A percentile compares a stretch with the other conserved stretches of the same genome.
Evolutionary conservation across 1,140 invertebrate species (phyloP).

Genomic region (Bombus waltoni): DNA sequence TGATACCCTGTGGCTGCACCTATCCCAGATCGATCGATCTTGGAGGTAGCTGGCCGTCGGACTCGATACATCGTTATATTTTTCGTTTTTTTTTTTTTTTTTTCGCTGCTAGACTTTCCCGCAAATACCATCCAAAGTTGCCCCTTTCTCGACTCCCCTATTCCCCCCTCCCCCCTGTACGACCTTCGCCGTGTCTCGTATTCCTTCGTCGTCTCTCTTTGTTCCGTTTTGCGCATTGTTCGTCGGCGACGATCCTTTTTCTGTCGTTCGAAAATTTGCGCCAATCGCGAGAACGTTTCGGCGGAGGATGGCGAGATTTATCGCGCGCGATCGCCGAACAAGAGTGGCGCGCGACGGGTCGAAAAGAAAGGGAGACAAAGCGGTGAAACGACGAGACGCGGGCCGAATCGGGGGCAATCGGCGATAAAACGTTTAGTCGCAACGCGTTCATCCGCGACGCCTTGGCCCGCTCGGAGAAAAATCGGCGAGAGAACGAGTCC

Average conservation of each 20-base stretch:
- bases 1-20: slow-evolving; percentile 26
- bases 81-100: background rate
- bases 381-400: slow-evolving; percentile 11
- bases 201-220: background rate
- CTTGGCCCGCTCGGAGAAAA: no score
- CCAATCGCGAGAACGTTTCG: background rate
- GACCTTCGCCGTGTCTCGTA: no score
- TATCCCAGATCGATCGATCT: slow-evolving; percentile 42
- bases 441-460: no score
- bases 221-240: background rate
- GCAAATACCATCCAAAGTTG: background rate
- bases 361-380: slow-evolving; percentile 12
- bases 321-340: background rate
- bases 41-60: slow-evolving; percentile 26
- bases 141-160: background rate
- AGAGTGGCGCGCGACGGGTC: background rate
- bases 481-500: background rate
- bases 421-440: background rate
- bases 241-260: background rate
- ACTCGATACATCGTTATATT: background rate
- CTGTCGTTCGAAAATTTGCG: background rate
- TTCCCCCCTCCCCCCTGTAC: no score
- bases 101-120: background rate
- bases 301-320: background rate
- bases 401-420: background rate